Evolutionary conservation across 2,888 invertebrate genomes (phyloP).

Genomic region (Epinotia brunnichana): DNA sequence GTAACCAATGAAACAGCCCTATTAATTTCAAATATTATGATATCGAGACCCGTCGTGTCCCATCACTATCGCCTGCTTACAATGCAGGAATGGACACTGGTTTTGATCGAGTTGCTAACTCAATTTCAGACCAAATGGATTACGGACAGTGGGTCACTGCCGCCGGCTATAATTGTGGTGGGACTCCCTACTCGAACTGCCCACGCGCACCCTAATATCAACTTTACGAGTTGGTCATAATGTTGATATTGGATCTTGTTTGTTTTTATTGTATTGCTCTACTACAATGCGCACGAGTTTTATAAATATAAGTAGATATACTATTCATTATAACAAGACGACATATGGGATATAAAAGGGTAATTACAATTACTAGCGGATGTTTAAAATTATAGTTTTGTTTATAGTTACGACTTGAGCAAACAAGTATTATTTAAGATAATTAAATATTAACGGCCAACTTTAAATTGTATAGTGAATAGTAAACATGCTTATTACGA

Average conservation of each 20-base stretch:
- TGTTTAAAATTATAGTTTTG: not conserved
- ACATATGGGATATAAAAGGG: conserved; percentile 12
- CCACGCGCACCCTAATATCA: conserved; percentile 63
- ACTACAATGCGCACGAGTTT: not conserved
- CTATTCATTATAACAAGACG: conserved; percentile 7
- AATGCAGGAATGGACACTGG: conserved; percentile 75
- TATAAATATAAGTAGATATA: too few relatives aligned
- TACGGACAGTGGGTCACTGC: conserved; percentile 74
- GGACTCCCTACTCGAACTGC: conserved; percentile 55
- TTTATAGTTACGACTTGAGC: not conserved
- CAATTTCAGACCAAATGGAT: conserved; percentile 78
- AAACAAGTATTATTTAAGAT: not conserved
- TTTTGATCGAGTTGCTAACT: conserved; percentile 82
- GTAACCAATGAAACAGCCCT: not conserved
- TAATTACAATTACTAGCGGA: not conserved
- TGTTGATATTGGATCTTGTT: conserved; percentile 1
- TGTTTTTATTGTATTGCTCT: not conserved
- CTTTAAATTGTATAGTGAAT: not conserved
- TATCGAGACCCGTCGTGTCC: conserved; percentile 6
- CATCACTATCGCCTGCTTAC: conserved; percentile 58
- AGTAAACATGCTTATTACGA: not conserved
- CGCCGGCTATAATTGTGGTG: conserved; percentile 68
- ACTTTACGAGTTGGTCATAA: conserved; percentile 20
- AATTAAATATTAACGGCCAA: not conserved
- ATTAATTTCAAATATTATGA: not conserved